Percentiles rank a stretch among this genome's conserved stretches.
Evolutionary conservation across 2,797 vertebrate genomes (phyloP).

Genomic region (Galaxias olidus): DNA sequence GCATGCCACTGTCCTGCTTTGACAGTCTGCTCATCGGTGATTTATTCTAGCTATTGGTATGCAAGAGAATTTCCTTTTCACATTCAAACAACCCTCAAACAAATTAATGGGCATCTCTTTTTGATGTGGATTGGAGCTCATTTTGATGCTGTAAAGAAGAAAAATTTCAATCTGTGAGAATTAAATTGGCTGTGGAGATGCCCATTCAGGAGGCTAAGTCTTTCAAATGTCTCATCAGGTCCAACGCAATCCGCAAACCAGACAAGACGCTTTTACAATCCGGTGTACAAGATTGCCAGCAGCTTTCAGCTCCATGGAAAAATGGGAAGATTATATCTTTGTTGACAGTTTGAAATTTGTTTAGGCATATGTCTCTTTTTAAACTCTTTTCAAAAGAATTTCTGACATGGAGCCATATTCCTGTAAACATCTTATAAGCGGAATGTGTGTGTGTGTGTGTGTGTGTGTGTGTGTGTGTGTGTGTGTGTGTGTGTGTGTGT

Average conservation of each 20-base stretch:
- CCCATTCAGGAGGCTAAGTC: slow-evolving; percentile 45
- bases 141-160: slow-evolving; percentile 67
- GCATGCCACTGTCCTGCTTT: slow-evolving; percentile 31
- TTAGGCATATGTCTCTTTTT: not conserved
- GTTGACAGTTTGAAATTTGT: slow-evolving; percentile 29
- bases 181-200: slow-evolving; percentile 59
- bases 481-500: slow-evolving; percentile 3
- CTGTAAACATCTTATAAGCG: not conserved
- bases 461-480: slow-evolving; percentile 2
- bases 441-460: slow-evolving; percentile 2
- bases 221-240: slow-evolving; percentile 38
- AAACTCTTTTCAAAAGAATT: slow-evolving; percentile 1
- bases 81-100: slow-evolving; percentile 53
- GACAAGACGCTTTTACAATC: slow-evolving; percentile 45
- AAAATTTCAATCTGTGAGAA: slow-evolving; percentile 56
- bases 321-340: slow-evolving; percentile 21
- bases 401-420: not conserved
- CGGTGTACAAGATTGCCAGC: slow-evolving; percentile 33
- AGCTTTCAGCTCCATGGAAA: slow-evolving; percentile 26
- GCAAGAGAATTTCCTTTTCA: slow-evolving; percentile 62
- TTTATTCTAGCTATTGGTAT: slow-evolving; percentile 54
- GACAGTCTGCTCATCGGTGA: slow-evolving; percentile 41
- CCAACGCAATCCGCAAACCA: slow-evolving; percentile 45
- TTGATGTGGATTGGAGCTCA: slow-evolving; percentile 63
- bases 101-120: slow-evolving; percentile 61